Conservation (phyloP, 2,797 vertebrate genomes). For the Streptopelia turtur region DNA sequence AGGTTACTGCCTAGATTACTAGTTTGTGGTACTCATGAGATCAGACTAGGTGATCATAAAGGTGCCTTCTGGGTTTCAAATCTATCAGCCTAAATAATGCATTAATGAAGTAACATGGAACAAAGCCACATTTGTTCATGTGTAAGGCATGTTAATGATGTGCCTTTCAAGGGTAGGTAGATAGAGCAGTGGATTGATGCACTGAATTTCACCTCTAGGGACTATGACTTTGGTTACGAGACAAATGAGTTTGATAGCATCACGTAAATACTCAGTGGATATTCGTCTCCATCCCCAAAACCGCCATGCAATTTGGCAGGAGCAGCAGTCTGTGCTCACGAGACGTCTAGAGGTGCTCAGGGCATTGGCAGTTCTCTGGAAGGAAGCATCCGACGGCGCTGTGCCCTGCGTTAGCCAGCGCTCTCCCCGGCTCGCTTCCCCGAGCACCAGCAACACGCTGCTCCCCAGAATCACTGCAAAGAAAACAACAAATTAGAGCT, state of each 20-base stretch:
- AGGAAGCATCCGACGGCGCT: conserved; percentile 29
- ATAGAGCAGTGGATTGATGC: conserved; percentile 48
- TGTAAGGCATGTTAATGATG: conserved; percentile 64
- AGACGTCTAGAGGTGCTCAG: conserved; percentile 65
- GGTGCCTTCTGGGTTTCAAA: conserved; percentile 66
- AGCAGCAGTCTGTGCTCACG: conserved; percentile 56
- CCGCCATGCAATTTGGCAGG: conserved; percentile 41
- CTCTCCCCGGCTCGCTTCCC: conserved; percentile 10
- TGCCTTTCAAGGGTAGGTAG: conserved; percentile 33
- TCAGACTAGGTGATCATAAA: conserved; percentile 64
- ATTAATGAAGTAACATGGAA: conserved; percentile 68
- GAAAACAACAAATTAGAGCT: background rate
- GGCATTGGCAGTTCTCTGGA: conserved; percentile 47
- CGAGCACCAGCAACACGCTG: background rate
- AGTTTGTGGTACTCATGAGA: conserved; percentile 56
- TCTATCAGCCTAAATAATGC: conserved; percentile 45
- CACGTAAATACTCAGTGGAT: conserved; percentile 58
- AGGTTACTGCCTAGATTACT: conserved; percentile 58
- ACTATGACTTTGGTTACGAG: conserved; percentile 59
- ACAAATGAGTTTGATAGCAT: conserved; percentile 69
- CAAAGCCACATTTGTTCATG: conserved; percentile 58
- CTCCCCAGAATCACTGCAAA: conserved; percentile 20
- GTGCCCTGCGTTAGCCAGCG: background rate
- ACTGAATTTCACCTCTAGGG: conserved; percentile 70
- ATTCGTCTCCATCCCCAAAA: conserved; percentile 46